Evolutionary conservation across 2,113 vertebrate species (phyloP).

Genomic region (Leptobrachium ailaonicum): DNA sequence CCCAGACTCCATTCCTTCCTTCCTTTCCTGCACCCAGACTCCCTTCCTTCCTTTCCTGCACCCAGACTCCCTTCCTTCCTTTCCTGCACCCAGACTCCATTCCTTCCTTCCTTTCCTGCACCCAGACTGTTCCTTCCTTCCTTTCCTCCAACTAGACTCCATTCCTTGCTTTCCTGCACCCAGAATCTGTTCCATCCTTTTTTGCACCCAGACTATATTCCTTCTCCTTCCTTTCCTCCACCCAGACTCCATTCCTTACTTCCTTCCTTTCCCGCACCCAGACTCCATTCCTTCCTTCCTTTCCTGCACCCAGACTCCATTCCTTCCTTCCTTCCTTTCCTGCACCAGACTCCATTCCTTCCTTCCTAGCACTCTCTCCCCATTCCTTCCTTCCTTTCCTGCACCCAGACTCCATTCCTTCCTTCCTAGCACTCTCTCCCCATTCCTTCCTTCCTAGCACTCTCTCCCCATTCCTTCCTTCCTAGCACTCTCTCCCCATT

Average conservation of each 20-base stretch:
- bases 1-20: neutral
- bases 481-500: no score
- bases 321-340: no score
- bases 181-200: neutral
- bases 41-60: neutral
- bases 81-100: neutral
- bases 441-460: neutral
- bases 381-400: no score
- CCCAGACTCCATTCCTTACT: neutral
- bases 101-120: neutral
- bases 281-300: neutral
- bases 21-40: neutral
- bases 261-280: neutral
- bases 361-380: no score
- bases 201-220: neutral
- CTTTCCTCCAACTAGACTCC: neutral
- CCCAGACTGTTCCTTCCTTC: neutral
- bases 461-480: no score
- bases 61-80: neutral
- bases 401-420: no score
- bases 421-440: neutral
- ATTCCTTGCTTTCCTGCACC: no score
- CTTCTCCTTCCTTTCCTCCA: neutral
- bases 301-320: no score
- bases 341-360: no score